These are phyloP conservation scores for Geotrupes spiniger DNA, from an alignment of 2,888 invertebrate genomes.

Conservation along the genomic window DNA sequence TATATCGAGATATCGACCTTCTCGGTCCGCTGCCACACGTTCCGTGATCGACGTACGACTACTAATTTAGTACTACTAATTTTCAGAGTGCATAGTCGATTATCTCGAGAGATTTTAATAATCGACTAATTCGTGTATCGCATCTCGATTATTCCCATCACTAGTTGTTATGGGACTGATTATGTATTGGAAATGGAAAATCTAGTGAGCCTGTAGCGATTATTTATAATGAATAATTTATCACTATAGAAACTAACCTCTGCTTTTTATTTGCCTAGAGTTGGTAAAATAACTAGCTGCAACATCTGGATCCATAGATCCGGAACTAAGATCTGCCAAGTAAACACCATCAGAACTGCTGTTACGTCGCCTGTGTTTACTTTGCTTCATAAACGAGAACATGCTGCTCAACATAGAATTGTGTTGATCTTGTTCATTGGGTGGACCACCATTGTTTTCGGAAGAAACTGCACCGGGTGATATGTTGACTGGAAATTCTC, in stretches of 20 bases:
- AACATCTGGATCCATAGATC: constrained; percentile 89
- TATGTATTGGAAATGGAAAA: no score
- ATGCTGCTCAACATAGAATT: constrained; percentile 84
- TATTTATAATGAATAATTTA: constrained; percentile 6
- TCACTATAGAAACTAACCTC: constrained; percentile 28
- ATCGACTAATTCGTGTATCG: no score
- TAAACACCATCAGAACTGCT: constrained; percentile 67
- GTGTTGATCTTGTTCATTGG: constrained; percentile 41
- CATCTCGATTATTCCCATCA: no score
- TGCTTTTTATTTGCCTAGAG: constrained; percentile 34
- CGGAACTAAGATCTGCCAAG: constrained; percentile 85
- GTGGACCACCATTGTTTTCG: constrained; percentile 14
- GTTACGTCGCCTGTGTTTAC: constrained; percentile 58
- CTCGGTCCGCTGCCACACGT: no score
- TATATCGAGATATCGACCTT: no score
- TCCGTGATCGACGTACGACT: no score
- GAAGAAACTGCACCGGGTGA: constrained; percentile 38
- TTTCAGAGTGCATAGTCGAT: no score
- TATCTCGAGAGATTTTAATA: no score
- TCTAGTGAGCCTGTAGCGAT: no score
- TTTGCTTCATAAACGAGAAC: constrained; percentile 89
- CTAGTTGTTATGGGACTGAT: no score
- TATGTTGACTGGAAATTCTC: constrained; percentile 69
- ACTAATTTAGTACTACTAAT: no score
- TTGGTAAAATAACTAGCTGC: constrained; percentile 80